A percentile compares a stretch with the other conserved stretches of the same genome.
Evolutionary conservation across 2,888 invertebrate species (phyloP).

Genomic region (Antitype chi): DNA sequence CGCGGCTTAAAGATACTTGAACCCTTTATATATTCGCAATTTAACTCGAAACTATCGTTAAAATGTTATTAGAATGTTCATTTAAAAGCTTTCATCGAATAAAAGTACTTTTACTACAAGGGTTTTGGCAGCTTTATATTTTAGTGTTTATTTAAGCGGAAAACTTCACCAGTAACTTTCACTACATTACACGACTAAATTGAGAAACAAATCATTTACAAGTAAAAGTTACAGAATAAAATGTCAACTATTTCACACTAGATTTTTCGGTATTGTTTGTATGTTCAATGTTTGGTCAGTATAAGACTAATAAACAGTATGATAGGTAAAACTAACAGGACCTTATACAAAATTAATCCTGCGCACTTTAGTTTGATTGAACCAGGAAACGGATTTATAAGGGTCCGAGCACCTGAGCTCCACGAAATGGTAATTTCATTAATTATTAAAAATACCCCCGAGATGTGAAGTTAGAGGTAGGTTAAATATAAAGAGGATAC

Average conservation of each 20-base stretch:
- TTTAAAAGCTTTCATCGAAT: conserved; percentile 36
- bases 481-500: conserved; percentile 5
- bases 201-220: conserved; percentile 7
- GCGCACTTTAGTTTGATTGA: conserved; percentile 20
- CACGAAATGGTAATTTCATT: conserved; percentile 21
- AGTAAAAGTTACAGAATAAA: neutral
- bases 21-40: conserved; percentile 9
- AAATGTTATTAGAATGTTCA: conserved; percentile 18
- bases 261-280: neutral
- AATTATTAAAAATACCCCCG: conserved; percentile 17
- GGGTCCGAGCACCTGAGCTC: conserved; percentile 1
- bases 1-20: neutral
- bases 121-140: conserved; percentile 26
- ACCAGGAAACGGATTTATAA: conserved; percentile 30
- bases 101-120: conserved; percentile 38
- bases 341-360: neutral
- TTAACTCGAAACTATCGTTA: conserved; percentile 17
- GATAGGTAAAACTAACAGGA: neutral
- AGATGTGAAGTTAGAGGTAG: conserved; percentile 7
- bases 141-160: conserved; percentile 43
- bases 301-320: neutral
- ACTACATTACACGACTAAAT: conserved; percentile 27
- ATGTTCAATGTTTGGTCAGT: neutral
- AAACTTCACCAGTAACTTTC: conserved; percentile 36
- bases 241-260: neutral